phyloP scores from a whole-genome alignment of 2,888 invertebrate species.

The Lepetodrilus schrolli region DNA sequence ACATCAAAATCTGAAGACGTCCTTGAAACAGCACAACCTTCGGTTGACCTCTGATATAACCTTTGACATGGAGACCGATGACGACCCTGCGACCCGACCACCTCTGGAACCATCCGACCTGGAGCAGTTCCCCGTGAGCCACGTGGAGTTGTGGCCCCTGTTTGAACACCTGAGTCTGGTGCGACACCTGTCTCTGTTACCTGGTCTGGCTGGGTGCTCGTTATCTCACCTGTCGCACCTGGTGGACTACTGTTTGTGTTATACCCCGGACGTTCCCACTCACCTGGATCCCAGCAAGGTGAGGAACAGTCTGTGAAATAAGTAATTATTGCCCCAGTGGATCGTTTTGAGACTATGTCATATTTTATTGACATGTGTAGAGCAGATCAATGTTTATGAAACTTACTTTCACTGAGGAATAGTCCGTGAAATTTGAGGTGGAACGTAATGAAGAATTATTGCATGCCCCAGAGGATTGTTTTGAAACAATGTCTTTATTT shows the following conservation, averaged over 20 bases:
- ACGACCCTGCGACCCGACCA: background rate
- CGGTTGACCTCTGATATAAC: background rate
- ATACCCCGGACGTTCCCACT: constrained; percentile 13
- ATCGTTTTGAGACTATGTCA: too few relatives aligned
- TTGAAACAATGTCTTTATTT: too few relatives aligned
- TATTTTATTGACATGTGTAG: too few relatives aligned
- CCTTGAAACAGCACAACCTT: background rate
- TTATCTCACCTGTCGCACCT: background rate
- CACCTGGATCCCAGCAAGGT: background rate
- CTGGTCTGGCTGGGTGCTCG: background rate
- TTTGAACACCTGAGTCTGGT: constrained; percentile 51
- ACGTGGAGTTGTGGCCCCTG: constrained; percentile 60
- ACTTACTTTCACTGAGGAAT: too few relatives aligned
- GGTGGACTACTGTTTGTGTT: background rate
- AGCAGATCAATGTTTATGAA: too few relatives aligned
- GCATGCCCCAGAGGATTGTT: too few relatives aligned
- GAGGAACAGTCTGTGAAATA: too few relatives aligned
- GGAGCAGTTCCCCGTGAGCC: constrained; percentile 27
- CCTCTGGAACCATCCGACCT: background rate
- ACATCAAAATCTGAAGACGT: background rate
- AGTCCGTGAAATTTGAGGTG: too few relatives aligned
- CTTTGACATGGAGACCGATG: background rate
- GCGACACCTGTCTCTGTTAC: constrained; percentile 37
- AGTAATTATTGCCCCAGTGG: too few relatives aligned
- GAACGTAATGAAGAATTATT: too few relatives aligned